Evolutionary conservation across 64 coral and sea anemone species (phyloP), one percentile per base, ranked within the genome.

Genomic region (Cladopsammia gracilis): DNA sequence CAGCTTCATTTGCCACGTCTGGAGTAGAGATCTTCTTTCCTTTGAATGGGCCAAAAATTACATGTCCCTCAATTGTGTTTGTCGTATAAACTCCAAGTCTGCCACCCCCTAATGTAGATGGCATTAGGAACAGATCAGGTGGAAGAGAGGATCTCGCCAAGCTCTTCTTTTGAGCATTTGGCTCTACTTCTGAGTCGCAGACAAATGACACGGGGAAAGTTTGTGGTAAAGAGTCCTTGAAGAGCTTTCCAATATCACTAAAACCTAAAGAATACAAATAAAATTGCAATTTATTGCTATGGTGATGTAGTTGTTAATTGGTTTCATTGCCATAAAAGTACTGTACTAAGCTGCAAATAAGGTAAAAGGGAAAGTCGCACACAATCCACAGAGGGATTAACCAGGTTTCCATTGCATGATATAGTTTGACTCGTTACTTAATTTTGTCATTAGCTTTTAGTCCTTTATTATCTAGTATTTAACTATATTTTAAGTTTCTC

Each of bases 131-230:
- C 10, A 89, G 58, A 23, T 53, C 71, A 42, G 18, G 48, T 76
- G 87, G 87, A 58, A 89, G 73, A 16, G 87, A 89, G 7, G 75
- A 19, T 77, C 75, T 77, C 13, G 75, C 75, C 12, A 62, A 62
- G 16, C 60, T 62, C 60, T 62, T 62, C 12, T 62, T 7, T 13
- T 20, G 60, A 20, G 60, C 60, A 4, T 62, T 62, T 19, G 4
- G 60, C 18, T 62, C 7, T 0, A 19, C 16, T 62, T 62, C 60
- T 16, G 60, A 16, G 60, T 62, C 60, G 4, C 18, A 18, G 60
- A 62, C 13, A 18, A 62, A 62, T 18, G 4, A 11, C 60, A 62
- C 60, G 4, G 60, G 60, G 13, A 19, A 13, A 2, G 4, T 12
- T 14, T 13, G 3, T 18, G 60, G 60, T 62, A 62, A 20, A 19